phyloP scores from a whole-genome alignment of 2,797 vertebrate species.

The Platyrinchus mystaceus region DNA sequence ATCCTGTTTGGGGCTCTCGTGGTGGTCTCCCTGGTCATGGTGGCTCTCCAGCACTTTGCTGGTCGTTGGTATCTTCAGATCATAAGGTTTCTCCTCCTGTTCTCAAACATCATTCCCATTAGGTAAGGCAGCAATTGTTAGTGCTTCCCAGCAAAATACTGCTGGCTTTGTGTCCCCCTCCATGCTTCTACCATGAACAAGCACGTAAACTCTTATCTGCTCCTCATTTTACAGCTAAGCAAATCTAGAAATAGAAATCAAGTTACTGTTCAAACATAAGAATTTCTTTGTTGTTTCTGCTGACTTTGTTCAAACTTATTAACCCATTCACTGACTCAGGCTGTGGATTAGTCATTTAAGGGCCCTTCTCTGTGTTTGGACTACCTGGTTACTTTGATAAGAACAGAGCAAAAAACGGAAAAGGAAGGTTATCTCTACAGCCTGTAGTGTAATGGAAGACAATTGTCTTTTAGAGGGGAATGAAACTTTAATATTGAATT shows the following conservation, averaged over 20 bases:
- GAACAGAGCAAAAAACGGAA: not conserved
- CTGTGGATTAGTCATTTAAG: not conserved
- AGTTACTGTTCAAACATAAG: not conserved
- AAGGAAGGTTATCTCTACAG: not conserved
- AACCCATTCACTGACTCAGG: not conserved
- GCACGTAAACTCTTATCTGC: not conserved
- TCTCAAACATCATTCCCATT: conserved; percentile 97
- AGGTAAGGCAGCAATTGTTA: conserved; percentile 75
- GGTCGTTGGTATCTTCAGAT: conserved; percentile 99
- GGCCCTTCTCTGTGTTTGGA: not conserved
- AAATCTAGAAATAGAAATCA: not conserved
- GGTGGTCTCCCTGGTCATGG: conserved; percentile 96
- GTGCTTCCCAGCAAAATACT: not conserved
- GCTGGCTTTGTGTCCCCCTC: not conserved
- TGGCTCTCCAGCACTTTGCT: conserved; percentile 95
- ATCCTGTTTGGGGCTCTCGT: conserved; percentile 94
- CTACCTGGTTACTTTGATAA: not conserved
- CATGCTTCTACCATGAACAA: not conserved
- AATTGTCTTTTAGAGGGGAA: not conserved
- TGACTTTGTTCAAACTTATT: not conserved
- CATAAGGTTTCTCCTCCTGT: conserved; percentile 93
- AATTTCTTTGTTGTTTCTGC: not conserved
- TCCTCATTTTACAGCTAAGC: not conserved
- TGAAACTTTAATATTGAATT: not conserved
- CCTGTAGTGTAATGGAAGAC: not conserved